Evolutionary conservation across 2,113 vertebrate species (phyloP).

Genomic region (Pleuronectes platessa): DNA sequence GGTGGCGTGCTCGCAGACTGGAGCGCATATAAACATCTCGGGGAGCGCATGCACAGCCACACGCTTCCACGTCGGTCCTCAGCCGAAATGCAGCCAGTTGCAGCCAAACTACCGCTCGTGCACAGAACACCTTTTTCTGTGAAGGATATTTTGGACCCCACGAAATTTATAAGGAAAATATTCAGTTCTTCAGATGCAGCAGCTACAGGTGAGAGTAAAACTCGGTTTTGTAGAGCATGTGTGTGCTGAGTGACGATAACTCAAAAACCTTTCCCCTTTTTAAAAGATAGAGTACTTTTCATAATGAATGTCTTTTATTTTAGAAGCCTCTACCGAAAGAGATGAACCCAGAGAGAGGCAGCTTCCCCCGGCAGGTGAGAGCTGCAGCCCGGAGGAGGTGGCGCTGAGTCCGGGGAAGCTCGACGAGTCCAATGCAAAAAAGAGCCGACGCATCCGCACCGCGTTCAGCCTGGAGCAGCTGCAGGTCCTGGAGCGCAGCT

Average conservation of each 20-base stretch:
- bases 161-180: constrained; percentile 67
- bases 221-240: neutral
- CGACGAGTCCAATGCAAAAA: constrained; percentile 22
- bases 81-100: constrained; percentile 51
- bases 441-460: constrained; percentile 78
- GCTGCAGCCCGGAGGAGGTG: constrained; percentile 9
- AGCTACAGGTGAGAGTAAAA: constrained; percentile 54
- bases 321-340: neutral
- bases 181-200: too few species aligned
- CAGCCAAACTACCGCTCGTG: constrained; percentile 34
- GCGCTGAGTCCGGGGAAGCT: neutral
- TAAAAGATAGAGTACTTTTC: neutral
- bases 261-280: neutral
- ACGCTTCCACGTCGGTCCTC: neutral
- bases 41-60: neutral
- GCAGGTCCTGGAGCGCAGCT: constrained; percentile 79
- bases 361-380: neutral
- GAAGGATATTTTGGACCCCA: constrained; percentile 79
- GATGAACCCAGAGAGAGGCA: neutral
- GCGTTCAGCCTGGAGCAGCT: constrained; percentile 81
- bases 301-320: neutral
- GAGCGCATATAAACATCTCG: constrained; percentile 14
- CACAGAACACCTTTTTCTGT: constrained; percentile 76
- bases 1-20: constrained; percentile 35
- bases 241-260: too few species aligned